Evolutionary conservation across 1,140 invertebrate genomes (phyloP), one percentile per base, ranked within the genome.

Genomic region (Platorchestia sp.): DNA sequence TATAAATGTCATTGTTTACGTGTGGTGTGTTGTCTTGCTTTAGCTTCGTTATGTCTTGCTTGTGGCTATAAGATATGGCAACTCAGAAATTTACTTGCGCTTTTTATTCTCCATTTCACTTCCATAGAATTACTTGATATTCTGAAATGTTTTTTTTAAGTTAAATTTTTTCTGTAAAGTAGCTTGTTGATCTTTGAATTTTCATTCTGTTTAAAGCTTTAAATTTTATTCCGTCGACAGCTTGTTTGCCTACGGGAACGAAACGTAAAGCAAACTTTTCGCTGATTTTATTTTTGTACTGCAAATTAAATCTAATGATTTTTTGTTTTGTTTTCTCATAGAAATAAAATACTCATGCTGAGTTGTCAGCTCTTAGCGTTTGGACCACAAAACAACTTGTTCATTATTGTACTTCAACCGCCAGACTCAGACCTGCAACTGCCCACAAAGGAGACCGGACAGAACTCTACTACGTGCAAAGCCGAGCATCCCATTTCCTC

Each of bases 371-470:
- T 10, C 27, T 36, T 45, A 0, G 36, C 27, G 3, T n/a, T 51
- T n/a, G 44, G 43, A 19, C 53, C 42, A 43, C n/a, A 0, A 95
- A 19, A 59, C 93, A 75, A 95, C 95, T n/a, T 44, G 47, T 45
- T 90, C 53, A 51, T 95, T 86, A 53, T 87, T 87, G 45, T 95
- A 86, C 75, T 75, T 95, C 47, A 95, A 95, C 45, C 45, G 44
- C 91, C 91, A 93, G 91, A 93, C 91, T 93, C 91, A 93, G 91
- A 93, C 91, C 91, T 45, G 91, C 91, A 93, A 93, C 91, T 86
- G 51, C 36, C 95, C 53, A 90, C 95, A 47, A 90, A 47, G 75
- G 53, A 95, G 40, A 43, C 27, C 53, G 59, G 86, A 95, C 95
- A 95, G 75, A 90, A 59, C 86, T 86, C 87, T n/a, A 36, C 95